Percentiles rank a stretch among this genome's conserved stretches.
phyloP scores from a whole-genome alignment of 2,888 invertebrate genomes.

The Spisula solida region DNA sequence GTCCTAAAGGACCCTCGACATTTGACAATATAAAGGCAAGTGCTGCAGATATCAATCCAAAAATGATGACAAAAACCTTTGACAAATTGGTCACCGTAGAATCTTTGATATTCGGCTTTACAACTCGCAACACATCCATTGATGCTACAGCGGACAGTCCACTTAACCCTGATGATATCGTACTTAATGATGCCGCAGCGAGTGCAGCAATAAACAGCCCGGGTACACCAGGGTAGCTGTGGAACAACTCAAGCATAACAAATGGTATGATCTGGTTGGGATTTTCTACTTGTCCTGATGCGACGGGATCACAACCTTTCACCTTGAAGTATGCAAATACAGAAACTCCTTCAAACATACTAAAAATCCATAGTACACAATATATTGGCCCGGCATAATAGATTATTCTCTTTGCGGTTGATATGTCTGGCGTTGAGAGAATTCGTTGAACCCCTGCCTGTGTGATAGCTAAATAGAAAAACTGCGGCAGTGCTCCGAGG shows the following conservation, averaged over 20 bases:
- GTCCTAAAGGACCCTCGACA: conserved; percentile 27
- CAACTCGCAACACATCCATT: conserved; percentile 25
- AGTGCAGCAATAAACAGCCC: conserved; percentile 53
- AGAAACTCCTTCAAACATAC: conserved; percentile 41
- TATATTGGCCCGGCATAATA: conserved; percentile 37
- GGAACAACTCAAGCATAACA: conserved; percentile 44
- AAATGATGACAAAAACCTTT: conserved; percentile 25
- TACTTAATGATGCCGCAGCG: conserved; percentile 44
- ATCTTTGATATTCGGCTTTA: neutral
- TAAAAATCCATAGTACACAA: conserved; percentile 9
- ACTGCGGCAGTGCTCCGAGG: conserved; percentile 51
- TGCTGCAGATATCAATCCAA: conserved; percentile 26
- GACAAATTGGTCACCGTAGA: conserved; percentile 18
- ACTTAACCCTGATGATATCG: conserved; percentile 38
- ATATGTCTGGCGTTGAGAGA: conserved; percentile 45
- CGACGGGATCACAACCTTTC: conserved; percentile 50
- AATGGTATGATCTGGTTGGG: conserved; percentile 52
- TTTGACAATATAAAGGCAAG: conserved; percentile 19
- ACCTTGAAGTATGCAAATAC: conserved; percentile 53
- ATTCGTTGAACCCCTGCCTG: conserved; percentile 63
- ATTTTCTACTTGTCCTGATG: conserved; percentile 41
- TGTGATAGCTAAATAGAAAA: conserved; percentile 40
- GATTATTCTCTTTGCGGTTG: conserved; percentile 41
- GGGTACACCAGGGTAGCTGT: conserved; percentile 25
- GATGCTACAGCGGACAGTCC: conserved; percentile 22